Evolutionary conservation across 2,797 vertebrate genomes (phyloP), one percentile per base, ranked within the genome.

Genomic region (Pterois miles): DNA sequence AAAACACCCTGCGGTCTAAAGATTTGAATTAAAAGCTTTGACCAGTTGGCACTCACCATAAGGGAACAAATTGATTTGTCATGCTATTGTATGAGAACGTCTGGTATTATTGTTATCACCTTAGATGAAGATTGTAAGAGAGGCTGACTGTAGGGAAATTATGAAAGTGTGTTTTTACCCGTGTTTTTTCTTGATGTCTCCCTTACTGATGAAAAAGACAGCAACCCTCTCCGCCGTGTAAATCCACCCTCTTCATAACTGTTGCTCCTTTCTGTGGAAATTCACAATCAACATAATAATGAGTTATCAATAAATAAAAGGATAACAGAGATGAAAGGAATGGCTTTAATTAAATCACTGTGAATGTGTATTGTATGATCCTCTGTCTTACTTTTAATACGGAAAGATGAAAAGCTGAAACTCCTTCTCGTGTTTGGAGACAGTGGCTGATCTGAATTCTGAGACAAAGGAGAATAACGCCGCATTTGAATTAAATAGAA

Each of bases 351-450:
- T 54, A 50, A 43, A 52, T 36, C 23, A 38, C 2, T 2, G 22
- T 60, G 7, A 63, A 25, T 12, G 5, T 70, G 34, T 31, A 50
- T 20, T 4, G 8, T 6, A 8, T 53, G 27, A 56, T 43, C 7
- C 2, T 18, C 48, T 4, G 3, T 53, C 86, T 84, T 87, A 94
- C 94, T 91, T 91, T 89, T 93, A 8, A 80, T 46, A 2, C 90
- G 86, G 2, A 93, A 59, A 31, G 93, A 94, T 20, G 92, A 91
- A 50, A 93, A 93, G 62, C 59, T 83, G 74, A 91, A 90, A 43
- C 73, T 86, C 57, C 89, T 86, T 62, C 88, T 89, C 0, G 52
- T 23, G 34, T 71, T 84, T n/a, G 22, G 70, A 74, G 84, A 60
- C 23, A 65, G 40, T 0, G 16, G n/a, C 29, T 74, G n/a, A 14